Evolutionary conservation across 2,113 vertebrate genomes (phyloP).

Genomic region (Megatriorchis doriae): DNA sequence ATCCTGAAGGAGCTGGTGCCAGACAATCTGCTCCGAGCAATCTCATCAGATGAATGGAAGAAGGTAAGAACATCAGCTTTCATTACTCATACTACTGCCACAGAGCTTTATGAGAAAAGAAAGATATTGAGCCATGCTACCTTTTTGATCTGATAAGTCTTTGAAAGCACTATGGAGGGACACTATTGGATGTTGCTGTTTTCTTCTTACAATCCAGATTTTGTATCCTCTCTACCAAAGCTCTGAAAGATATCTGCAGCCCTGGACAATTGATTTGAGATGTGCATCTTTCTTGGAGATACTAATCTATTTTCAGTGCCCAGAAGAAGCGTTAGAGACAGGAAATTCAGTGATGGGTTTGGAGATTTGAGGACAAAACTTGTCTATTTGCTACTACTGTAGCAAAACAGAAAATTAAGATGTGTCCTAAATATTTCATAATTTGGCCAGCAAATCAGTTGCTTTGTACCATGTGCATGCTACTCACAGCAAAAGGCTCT

Average conservation of each 20-base stretch:
- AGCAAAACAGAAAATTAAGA: not conserved
- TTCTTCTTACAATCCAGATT: not conserved
- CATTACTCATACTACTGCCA: not conserved
- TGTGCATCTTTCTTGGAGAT: not conserved
- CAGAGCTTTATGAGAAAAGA: not conserved
- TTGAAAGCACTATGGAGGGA: not conserved
- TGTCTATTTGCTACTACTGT: not conserved
- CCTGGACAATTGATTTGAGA: not conserved
- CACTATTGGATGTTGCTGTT: not conserved
- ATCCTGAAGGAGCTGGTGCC: slow-evolving; percentile 89
- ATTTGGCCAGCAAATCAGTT: not conserved
- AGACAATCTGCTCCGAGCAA: slow-evolving; percentile 79
- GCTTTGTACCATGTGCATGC: accelerated
- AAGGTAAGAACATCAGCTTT: slow-evolving; percentile 75
- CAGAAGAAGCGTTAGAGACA: not conserved
- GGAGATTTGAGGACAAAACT: not conserved
- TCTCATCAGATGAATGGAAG: slow-evolving; percentile 90
- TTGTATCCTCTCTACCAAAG: not conserved
- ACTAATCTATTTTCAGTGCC: not conserved
- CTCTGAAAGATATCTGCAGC: not conserved
- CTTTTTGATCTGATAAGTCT: not conserved
- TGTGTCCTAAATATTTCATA: not conserved
- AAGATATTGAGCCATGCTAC: not conserved
- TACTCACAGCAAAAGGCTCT: not conserved
- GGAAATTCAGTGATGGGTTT: not conserved